Conservation (phyloP, 1,140 invertebrate species). For the Caenorhabditis brenneri region DNA sequence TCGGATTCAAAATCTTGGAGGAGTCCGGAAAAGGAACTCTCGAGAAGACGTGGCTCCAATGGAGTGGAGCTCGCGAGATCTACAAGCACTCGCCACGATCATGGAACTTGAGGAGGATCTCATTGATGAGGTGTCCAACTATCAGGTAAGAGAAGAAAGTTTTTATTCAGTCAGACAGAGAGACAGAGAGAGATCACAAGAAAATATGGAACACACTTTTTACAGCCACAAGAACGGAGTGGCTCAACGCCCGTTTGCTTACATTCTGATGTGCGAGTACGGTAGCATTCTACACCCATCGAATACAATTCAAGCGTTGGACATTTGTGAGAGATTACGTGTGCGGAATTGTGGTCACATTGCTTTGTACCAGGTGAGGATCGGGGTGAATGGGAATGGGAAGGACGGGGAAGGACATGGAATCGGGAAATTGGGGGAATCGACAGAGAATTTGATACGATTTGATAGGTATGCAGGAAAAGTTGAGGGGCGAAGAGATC, state of each 20-base stretch:
- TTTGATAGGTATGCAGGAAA: too few species aligned
- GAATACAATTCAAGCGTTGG: slow-evolving; percentile 64
- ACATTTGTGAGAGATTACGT: slow-evolving; percentile 67
- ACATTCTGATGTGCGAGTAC: slow-evolving; percentile 67
- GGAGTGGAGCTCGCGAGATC: slow-evolving; percentile 68
- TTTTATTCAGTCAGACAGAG: neutral
- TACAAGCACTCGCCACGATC: slow-evolving; percentile 67
- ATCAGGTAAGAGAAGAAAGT: too few species aligned
- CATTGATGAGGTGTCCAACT: slow-evolving; percentile 56
- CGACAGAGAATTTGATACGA: too few species aligned
- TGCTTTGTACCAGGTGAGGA: slow-evolving; percentile 65
- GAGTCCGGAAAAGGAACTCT: slow-evolving; percentile 58
- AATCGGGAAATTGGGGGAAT: too few species aligned
- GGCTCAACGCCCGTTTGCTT: slow-evolving; percentile 60
- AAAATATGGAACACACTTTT: too few species aligned
- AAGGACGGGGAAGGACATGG: neutral
- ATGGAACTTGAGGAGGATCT: slow-evolving; percentile 65
- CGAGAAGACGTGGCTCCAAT: slow-evolving; percentile 65
- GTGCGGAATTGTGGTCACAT: slow-evolving; percentile 67
- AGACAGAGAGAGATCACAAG: neutral
- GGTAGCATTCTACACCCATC: slow-evolving; percentile 66
- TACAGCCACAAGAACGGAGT: slow-evolving; percentile 46
- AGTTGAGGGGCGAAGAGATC: too few species aligned
- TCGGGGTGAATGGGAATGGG: neutral
- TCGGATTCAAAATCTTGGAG: slow-evolving; percentile 65